Evolutionary conservation across 2,113 vertebrate genomes (phyloP).

Genomic region (Rhinolophus sinicus): DNA sequence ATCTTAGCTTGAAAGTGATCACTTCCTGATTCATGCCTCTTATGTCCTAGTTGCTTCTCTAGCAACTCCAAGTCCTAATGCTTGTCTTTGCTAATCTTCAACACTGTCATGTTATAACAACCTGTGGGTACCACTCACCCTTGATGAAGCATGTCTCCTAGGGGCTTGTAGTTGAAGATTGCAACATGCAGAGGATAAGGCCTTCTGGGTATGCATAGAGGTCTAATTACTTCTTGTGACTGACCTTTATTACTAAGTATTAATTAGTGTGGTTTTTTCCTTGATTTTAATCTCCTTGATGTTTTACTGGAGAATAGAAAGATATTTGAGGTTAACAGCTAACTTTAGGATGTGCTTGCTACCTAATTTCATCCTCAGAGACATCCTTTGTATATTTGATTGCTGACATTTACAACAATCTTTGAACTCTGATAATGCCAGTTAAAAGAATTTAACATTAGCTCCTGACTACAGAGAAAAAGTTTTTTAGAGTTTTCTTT

Average conservation of each 20-base stretch:
- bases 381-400: slow-evolving; percentile 70
- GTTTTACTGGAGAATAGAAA: slow-evolving; percentile 51
- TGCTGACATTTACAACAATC: slow-evolving; percentile 76
- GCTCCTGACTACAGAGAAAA: slow-evolving; percentile 37
- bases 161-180: not conserved
- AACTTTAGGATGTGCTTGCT: slow-evolving; percentile 51
- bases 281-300: slow-evolving; percentile 58
- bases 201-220: not conserved
- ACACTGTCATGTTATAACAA: not conserved
- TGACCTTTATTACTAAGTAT: slow-evolving; percentile 57
- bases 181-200: not conserved
- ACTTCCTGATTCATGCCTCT: not conserved
- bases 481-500: not conserved
- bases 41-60: not conserved
- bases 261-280: slow-evolving; percentile 33
- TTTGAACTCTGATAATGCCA: slow-evolving; percentile 66
- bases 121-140: not conserved
- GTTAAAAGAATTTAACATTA: slow-evolving; percentile 69
- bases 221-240: slow-evolving; percentile 36
- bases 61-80: not conserved
- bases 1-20: not conserved
- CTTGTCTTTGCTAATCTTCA: not conserved
- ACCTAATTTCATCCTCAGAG: slow-evolving; percentile 61
- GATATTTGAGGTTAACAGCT: slow-evolving; percentile 60
- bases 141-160: not conserved